A percentile compares a stretch with the other conserved stretches of the same genome.
Conservation (phyloP, 2,888 invertebrate species). For the Epinotia ramella region DNA sequence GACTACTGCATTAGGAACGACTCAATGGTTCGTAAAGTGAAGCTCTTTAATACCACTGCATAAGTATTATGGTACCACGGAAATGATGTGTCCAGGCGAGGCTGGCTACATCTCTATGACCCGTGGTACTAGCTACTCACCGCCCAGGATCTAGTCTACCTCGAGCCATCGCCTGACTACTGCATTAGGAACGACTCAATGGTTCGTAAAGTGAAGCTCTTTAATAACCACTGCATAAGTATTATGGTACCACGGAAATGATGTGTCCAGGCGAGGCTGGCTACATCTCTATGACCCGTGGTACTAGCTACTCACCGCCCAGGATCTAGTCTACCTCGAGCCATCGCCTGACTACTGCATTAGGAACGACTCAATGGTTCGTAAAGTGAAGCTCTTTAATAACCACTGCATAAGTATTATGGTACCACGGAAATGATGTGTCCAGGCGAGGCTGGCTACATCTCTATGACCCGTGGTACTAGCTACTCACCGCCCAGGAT, state of each 20-base stretch:
- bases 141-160: constrained; percentile 95
- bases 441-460: constrained; percentile 94
- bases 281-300: constrained; percentile 92
- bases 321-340: constrained; percentile 96
- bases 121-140: constrained; percentile 93
- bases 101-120: constrained; percentile 93
- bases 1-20: constrained; percentile 95
- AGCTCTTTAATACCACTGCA: constrained; percentile 69
- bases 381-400: constrained; percentile 1
- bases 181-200: constrained; percentile 91
- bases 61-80: constrained; percentile 96
- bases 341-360: constrained; percentile 98
- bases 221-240: constrained; percentile 90
- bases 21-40: constrained; percentile 73
- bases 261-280: constrained; percentile 93
- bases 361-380: constrained; percentile 87
- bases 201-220: constrained; percentile 58
- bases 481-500: constrained; percentile 95
- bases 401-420: constrained; percentile 95
- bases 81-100: constrained; percentile 94
- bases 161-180: constrained; percentile 98
- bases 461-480: constrained; percentile 91
- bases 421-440: constrained; percentile 96
- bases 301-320: constrained; percentile 94
- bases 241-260: constrained; percentile 97